Evolutionary conservation across 1,140 invertebrate genomes (phyloP), one percentile per base, ranked within the genome.

Genomic region (Sitophilus oryzae): DNA sequence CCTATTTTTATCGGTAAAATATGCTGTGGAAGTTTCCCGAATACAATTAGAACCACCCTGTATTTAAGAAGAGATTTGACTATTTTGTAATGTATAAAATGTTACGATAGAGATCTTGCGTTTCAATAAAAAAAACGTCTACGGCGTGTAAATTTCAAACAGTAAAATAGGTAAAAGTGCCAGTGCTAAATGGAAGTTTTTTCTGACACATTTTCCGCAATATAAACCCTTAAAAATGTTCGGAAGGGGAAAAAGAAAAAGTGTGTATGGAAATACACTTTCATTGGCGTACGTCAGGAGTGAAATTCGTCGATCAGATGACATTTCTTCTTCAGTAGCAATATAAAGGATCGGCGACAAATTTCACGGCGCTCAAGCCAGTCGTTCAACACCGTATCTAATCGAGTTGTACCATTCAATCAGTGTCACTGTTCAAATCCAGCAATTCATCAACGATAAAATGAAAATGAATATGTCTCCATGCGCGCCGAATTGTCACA

Each of bases 361-460:
- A 65, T 65, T 65, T 62, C 55, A 53, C 59, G 58, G 41, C 63
- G 62, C 59, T 65, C 63, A 62, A 63, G 56, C 51, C 44, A 62
- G 50, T 65, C 61, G 56, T 56, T 60, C 57, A 61, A 62, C 61
- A 63, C 61, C 59, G 48, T 59, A 62, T 58, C 63, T 65, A 65
- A 65, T 65, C 63, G 56, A 65, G 64, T 62, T 60, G 54, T 60
- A 59, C 60, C 62, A 60, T 66, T 66, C 60, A 64, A 64, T 66
- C 62, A 66, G 64, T 66, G 64, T 64, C 62, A 64, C 30, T 57
- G 62, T 64, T 66, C 60, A 62, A 63, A 65, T 63, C 63, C 58
- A 44, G 59, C 60, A 60, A 64, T 64, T 66, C 62, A 60, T 66
- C 62, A 66, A 60, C 63, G 35, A 48, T 40, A n/a, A 35, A 37